Evolutionary conservation across 2,797 vertebrate genomes (phyloP).

Genomic region (Pangasius krempfi): DNA sequence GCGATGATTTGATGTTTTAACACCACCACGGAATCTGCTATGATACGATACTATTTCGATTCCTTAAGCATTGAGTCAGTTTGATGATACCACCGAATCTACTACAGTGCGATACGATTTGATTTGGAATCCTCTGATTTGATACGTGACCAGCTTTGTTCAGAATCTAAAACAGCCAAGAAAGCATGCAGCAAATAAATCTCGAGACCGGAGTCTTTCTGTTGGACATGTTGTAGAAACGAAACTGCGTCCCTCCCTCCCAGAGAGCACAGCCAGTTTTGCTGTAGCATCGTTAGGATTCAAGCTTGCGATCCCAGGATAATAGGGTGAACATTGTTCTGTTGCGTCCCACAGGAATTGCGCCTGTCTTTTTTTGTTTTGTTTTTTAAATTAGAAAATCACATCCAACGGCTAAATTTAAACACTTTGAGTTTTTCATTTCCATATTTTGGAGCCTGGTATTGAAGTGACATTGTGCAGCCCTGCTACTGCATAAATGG

Average conservation of each 20-base stretch:
- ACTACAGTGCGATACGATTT: too few relatives aligned
- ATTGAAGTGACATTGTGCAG: background rate
- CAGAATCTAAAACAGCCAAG: background rate
- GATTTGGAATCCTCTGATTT: background rate
- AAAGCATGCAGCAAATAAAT: background rate
- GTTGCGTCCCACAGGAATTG: background rate
- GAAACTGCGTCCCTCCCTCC: background rate
- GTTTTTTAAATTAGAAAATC: background rate
- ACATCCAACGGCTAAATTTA: background rate
- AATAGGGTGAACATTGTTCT: background rate
- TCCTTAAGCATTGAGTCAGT: background rate
- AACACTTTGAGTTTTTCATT: background rate
- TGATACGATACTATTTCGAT: background rate
- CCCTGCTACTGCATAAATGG: background rate
- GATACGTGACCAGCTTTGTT: background rate
- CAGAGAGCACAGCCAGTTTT: background rate
- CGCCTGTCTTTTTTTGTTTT: background rate
- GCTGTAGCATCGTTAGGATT: background rate
- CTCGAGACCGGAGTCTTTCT: too few relatives aligned
- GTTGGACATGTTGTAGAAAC: background rate
- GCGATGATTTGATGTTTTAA: background rate
- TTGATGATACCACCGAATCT: background rate
- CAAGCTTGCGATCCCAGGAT: background rate
- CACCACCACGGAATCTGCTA: background rate
- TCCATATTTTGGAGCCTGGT: background rate